phyloP scores from a whole-genome alignment of 2,888 invertebrate genomes.

The Noctua comes region DNA sequence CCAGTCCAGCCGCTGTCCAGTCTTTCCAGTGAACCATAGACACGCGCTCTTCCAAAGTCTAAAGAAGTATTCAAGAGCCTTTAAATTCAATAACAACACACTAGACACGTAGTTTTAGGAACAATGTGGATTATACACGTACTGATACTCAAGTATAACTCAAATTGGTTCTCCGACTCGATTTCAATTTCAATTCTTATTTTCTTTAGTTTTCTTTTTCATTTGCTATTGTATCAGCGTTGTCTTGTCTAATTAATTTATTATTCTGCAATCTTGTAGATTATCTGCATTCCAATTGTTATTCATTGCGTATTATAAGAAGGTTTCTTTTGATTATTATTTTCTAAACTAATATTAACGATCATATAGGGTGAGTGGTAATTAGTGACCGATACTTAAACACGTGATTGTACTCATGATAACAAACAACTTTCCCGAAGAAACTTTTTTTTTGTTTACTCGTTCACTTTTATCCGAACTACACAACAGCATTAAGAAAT shows the following conservation, averaged over 20 bases:
- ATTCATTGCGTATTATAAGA: not conserved
- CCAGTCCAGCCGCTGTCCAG: too few species aligned
- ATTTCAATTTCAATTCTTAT: not conserved
- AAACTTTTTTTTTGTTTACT: too few species aligned
- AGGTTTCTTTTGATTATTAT: not conserved
- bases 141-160: not conserved
- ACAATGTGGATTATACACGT: not conserved
- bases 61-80: conserved; percentile 1
- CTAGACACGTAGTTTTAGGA: conserved; percentile 5
- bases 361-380: not conserved
- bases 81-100: conserved; percentile 16
- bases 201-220: not conserved
- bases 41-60: not conserved
- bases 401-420: too few species aligned
- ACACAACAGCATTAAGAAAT: too few species aligned
- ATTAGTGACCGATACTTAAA: too few species aligned
- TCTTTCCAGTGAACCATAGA: not conserved
- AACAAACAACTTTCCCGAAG: too few species aligned
- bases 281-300: not conserved
- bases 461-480: too few species aligned
- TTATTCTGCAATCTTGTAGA: not conserved
- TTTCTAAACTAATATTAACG: not conserved
- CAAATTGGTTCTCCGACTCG: not conserved
- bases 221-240: not conserved
- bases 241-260: not conserved